Base-by-base conservation (phyloP, 2,888 invertebrate species). In the Acleris emargana region DNA sequence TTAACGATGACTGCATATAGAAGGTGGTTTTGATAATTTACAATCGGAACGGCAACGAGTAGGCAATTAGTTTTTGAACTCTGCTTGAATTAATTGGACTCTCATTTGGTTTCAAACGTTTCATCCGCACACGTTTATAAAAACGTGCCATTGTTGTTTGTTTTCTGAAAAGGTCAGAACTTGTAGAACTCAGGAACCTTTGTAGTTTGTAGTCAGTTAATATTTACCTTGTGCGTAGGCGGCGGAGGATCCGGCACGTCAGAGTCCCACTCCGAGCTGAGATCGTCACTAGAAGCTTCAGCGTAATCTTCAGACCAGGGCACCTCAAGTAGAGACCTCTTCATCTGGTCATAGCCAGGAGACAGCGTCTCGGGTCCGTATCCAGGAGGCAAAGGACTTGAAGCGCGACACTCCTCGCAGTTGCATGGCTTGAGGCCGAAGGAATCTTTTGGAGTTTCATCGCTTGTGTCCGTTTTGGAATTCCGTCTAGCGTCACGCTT, bases 251-350 rank as follows among this genome's bases (percentile, higher is more conserved):
- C 95, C 17, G 95, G 94, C 7, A 95, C 96, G 86, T 97, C 97
- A 2, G 97, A 97, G 81, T 97, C 97, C 97, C 97, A 97, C 80
- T 97, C 97, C 16, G 97, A 97, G 83, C 97, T 97, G 68, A 97
- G 94, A 86, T 97, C 97, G 84, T 98, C 97, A 81, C 97, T 97
- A 72, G 97, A 97, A n/a, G 97, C 96, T 78, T 97, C 97, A 16
- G 97, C 97, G 84, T 96, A 98, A 79, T 97, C 97, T 69, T 95
- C 91, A 38, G 93, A 93, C 91, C 95, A 93, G 0, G 96, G 96
- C 72, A 97, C 97, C 78, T 96, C 95, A 71, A 97, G 86, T 60
- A 97, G 85, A 25, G 95, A 96, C 76, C 94, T 95, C 75, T 96
- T 95, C 91, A 97, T 97, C 83, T 96, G 96, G 71, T 96, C 96